A percentile compares a stretch with the other conserved stretches of the same genome.
Conservation (phyloP, 2,113 vertebrate species). For the Odocoileus virginianus region DNA sequence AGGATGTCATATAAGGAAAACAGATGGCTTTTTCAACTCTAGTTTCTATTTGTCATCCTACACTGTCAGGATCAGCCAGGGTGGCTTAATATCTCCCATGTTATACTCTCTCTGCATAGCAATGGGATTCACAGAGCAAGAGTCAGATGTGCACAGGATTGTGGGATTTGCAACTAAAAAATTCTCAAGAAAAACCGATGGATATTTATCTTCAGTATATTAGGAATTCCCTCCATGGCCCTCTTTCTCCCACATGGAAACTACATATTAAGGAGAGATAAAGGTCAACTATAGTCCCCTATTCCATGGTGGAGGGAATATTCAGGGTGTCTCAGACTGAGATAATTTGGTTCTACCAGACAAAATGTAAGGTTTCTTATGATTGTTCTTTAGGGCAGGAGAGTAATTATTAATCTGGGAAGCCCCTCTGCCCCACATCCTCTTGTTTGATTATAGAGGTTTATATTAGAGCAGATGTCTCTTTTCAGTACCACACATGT, state of each 20-base stretch:
- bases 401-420: background rate
- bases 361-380: background rate
- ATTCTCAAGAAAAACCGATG: background rate
- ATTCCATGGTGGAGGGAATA: accelerated
- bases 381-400: background rate
- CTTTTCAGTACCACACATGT: background rate
- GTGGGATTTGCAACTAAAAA: background rate
- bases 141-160: background rate
- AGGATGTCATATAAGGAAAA: background rate
- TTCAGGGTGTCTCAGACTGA: no score
- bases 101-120: background rate
- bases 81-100: no score
- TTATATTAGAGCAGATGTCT: background rate
- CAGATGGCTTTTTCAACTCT: background rate
- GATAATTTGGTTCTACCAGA: no score
- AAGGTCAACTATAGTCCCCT: background rate
- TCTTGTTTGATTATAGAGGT: background rate
- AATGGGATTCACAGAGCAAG: background rate
- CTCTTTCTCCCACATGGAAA: background rate
- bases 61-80: accelerated
- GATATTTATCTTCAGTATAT: background rate
- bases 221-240: background rate
- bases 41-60: background rate
- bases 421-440: background rate
- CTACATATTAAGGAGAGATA: background rate